Percentiles rank a stretch among this genome's conserved stretches.
phyloP scores from a whole-genome alignment of 2,888 invertebrate genomes.

The Nomada goodeniana region DNA sequence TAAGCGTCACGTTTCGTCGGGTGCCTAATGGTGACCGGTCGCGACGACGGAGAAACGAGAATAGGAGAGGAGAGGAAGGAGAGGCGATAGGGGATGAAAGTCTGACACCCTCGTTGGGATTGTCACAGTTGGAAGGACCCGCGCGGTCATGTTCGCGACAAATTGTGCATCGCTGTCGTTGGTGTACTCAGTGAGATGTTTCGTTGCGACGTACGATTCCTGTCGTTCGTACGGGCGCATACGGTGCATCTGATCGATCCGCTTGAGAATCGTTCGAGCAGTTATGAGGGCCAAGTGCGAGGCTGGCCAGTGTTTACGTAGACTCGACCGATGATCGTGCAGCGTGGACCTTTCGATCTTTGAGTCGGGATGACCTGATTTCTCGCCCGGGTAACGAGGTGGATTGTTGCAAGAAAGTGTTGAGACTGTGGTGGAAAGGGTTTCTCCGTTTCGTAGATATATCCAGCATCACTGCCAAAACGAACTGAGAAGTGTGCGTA shows the following conservation, averaged over 20 bases:
- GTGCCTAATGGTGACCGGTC: not conserved
- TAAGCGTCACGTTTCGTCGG: conserved; percentile 14
- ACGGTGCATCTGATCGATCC: conserved; percentile 24
- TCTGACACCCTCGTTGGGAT: no score
- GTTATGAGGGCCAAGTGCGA: conserved; percentile 22
- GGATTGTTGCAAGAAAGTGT: conserved; percentile 47
- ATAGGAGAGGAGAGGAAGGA: not conserved
- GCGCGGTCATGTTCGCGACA: conserved; percentile 7
- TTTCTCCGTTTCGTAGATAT: no score
- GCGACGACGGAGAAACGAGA: not conserved
- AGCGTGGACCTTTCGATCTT: conserved; percentile 51
- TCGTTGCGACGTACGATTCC: not conserved
- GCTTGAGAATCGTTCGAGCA: conserved; percentile 2
- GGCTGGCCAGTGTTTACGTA: conserved; percentile 45
- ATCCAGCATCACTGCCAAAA: conserved; percentile 30
- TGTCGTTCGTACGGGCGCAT: not conserved
- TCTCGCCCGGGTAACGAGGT: conserved; percentile 28
- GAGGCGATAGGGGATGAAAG: no score
- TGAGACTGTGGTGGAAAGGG: no score
- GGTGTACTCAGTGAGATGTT: not conserved
- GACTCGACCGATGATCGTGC: conserved; percentile 40
- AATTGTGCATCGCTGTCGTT: not conserved
- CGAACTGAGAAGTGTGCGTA: not conserved
- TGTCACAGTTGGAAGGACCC: not conserved
- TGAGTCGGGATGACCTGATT: conserved; percentile 66